Base-by-base conservation (phyloP, 2,797 vertebrate genomes). In the Todus mexicanus region DNA sequence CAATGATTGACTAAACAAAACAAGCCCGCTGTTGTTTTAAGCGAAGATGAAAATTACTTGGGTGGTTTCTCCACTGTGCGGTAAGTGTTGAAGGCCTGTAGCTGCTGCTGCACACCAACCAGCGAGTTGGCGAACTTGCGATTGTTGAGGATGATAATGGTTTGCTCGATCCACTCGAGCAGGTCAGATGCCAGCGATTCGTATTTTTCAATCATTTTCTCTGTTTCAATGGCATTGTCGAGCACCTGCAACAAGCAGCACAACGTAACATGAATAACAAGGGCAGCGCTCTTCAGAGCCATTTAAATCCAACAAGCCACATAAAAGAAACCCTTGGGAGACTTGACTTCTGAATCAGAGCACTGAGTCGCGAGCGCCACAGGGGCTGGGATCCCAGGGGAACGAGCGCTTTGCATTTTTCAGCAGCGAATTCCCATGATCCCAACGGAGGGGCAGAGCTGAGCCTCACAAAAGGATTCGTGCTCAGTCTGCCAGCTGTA, bases 151-250 rank as follows among this genome's bases (percentile, higher is more conserved):
- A 99, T 99, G 95, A 99, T 99, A 97, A 99, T 99, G 97, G 99
- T 99, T 97, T 99, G 99, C 69, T 99, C 99, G 59, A 99, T 99
- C 99, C 99, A 99, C 97, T 99, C 99, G 79, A 99, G 98, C 50
- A 99, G 98, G 96, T 99, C 99, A 0, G 99, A 99, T 12, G 99
- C 99, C 97, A 99, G 98, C 3, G 99, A 99, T 91, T 99, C 99
- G 1, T 99, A 99, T 95, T 99, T 99, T 95, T 99, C 98, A 5
- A 99, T 98, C 99, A 99, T 99, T 95, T 99, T 99, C 97, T 99
- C 99, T 0, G 99, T 99, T 97, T 99, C 99, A 43, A 99, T 99
- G 92, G 99, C 99, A 31, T 99, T 98, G 96, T 99, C 99, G 66
- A 99, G 98, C 70, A 99, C 99, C 99, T 98, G 69, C 56, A 90